phyloP scores from a whole-genome alignment of 2,113 vertebrate species.

The Oenanthe oenanthe region DNA sequence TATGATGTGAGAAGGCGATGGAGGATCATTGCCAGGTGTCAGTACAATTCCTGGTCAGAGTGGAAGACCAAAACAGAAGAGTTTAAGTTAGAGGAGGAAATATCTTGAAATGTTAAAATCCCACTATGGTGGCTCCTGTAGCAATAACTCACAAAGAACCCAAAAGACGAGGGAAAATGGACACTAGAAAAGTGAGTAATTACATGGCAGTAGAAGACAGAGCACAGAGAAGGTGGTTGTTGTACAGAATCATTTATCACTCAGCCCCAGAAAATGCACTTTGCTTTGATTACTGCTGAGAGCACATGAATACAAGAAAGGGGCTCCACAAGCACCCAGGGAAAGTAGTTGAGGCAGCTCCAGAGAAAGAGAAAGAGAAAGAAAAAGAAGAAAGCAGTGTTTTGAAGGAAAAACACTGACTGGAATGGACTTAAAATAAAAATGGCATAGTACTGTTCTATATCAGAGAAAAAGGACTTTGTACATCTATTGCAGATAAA shows the following conservation, averaged over 20 bases:
- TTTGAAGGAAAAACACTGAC: background rate
- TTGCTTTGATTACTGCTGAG: background rate
- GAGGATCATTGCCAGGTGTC: background rate
- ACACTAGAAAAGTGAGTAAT: background rate
- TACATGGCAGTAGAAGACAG: background rate
- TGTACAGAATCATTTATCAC: background rate
- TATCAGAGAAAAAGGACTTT: constrained; percentile 36
- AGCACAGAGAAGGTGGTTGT: background rate
- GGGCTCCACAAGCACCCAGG: background rate
- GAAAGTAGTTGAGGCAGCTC: background rate
- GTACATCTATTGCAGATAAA: constrained; percentile 15
- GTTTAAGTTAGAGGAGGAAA: background rate
- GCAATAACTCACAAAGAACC: background rate
- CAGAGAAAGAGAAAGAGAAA: background rate
- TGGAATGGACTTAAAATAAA: background rate
- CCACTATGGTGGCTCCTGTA: background rate
- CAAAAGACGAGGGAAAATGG: background rate
- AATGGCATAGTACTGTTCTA: background rate
- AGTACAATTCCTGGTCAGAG: constrained; percentile 5
- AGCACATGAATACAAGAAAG: background rate
- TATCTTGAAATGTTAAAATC: background rate
- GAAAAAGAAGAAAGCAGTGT: background rate
- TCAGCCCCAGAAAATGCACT: background rate
- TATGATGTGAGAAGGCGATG: background rate
- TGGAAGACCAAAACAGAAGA: background rate